phyloP scores from a whole-genome alignment of 2,113 vertebrate genomes.

The Paradisaea rubra region DNA sequence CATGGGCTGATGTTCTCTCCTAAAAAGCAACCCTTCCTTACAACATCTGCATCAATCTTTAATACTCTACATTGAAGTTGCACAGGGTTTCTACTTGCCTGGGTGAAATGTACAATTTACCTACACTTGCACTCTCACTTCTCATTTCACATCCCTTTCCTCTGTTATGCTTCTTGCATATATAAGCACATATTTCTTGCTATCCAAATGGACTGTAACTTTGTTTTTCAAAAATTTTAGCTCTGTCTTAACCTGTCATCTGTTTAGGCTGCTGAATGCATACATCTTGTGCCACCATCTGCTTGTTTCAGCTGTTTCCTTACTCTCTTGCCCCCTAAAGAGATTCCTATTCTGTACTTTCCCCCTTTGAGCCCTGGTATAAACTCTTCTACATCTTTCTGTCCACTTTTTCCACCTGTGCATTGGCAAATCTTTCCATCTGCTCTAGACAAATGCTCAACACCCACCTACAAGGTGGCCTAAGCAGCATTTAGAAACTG shows the following conservation, averaged over 20 bases:
- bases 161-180: background rate
- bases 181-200: background rate
- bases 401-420: background rate
- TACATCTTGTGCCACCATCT: background rate
- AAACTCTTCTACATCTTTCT: background rate
- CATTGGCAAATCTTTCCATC: background rate
- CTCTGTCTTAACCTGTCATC: background rate
- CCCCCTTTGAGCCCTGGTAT: background rate
- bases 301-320: background rate
- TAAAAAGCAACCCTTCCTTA: background rate
- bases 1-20: background rate
- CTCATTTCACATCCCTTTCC: background rate
- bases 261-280: background rate
- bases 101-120: background rate
- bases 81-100: background rate
- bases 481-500: background rate
- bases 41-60: background rate
- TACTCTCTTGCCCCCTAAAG: background rate
- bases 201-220: background rate
- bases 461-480: fast-evolving
- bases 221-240: background rate
- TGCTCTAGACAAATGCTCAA: background rate
- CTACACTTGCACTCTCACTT: background rate
- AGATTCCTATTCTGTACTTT: background rate
- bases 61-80: background rate